phyloP scores from a whole-genome alignment of 2,888 invertebrate species.

The Patella depressa region DNA sequence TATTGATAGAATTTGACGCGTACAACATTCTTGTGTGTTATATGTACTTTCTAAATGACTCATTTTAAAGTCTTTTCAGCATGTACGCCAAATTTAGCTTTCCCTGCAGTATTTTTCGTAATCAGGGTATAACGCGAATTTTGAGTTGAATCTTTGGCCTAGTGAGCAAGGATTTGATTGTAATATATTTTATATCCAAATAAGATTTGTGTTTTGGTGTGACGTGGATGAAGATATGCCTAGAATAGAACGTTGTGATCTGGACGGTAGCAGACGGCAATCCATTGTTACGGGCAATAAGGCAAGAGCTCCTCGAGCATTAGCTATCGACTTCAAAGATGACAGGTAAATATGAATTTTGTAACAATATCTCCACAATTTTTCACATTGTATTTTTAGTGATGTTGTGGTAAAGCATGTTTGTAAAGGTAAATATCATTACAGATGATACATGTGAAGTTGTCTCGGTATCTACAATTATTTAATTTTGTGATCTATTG shows the following conservation, averaged over 20 bases:
- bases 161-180: neutral
- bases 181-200: neutral
- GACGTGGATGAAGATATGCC: slow-evolving; percentile 22
- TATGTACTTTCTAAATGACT: too few relatives aligned
- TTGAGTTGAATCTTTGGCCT: neutral
- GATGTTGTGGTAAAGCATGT: too few relatives aligned
- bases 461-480: too few relatives aligned
- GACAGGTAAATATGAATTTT: slow-evolving; percentile 24
- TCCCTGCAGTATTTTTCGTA: too few relatives aligned
- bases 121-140: neutral
- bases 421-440: too few relatives aligned
- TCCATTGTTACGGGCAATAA: slow-evolving; percentile 14
- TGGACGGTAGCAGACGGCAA: slow-evolving; percentile 22
- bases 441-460: too few relatives aligned
- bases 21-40: too few relatives aligned
- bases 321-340: slow-evolving; percentile 31
- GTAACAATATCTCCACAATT: too few relatives aligned
- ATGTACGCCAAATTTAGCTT: too few relatives aligned
- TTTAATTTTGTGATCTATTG: neutral
- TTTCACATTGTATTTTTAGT: too few relatives aligned
- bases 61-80: too few relatives aligned
- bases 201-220: slow-evolving; percentile 31
- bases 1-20: too few relatives aligned
- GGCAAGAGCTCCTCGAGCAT: slow-evolving; percentile 22
- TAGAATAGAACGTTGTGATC: slow-evolving; percentile 27